These are phyloP conservation scores for Meloidogyne floridensis DNA, from an alignment of 1,140 invertebrate species.

Conservation along the genomic window DNA sequence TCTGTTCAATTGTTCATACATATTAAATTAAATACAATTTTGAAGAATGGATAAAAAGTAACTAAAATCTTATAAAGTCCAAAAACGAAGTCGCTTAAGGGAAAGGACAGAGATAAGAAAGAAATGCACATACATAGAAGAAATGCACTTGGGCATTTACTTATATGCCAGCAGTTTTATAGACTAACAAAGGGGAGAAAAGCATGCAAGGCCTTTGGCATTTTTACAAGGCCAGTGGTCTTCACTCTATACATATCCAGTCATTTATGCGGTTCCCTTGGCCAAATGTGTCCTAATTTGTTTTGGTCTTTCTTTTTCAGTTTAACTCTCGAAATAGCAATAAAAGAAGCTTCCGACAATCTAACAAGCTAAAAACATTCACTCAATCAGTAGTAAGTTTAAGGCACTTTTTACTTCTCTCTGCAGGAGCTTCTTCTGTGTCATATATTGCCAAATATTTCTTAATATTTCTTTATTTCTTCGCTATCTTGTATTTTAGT, in stretches of 20 bases:
- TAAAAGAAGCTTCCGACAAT: not conserved
- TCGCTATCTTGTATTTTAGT: not conserved
- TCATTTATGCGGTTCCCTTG: not conserved
- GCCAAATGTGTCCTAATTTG: conserved; percentile 1
- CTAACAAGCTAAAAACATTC: not conserved
- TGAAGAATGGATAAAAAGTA: not conserved
- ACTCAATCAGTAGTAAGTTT: not conserved
- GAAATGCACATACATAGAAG: not conserved
- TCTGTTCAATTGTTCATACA: not conserved
- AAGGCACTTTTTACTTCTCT: not conserved
- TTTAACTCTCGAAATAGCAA: not conserved
- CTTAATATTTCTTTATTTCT: not conserved
- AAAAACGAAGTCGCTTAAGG: not conserved
- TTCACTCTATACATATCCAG: not conserved
- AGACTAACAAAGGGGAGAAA: not conserved
- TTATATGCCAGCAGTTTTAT: not conserved
- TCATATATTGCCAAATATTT: not conserved
- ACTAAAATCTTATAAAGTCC: not conserved
- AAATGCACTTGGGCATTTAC: not conserved
- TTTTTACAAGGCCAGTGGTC: not conserved
- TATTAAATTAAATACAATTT: not conserved
- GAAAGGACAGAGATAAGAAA: not conserved
- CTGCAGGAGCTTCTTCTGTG: not conserved
- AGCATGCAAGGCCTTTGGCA: not conserved
- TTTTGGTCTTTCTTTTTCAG: not conserved